Evolutionary conservation across 1,140 invertebrate genomes (phyloP).

Genomic region (Dryas iulia): DNA sequence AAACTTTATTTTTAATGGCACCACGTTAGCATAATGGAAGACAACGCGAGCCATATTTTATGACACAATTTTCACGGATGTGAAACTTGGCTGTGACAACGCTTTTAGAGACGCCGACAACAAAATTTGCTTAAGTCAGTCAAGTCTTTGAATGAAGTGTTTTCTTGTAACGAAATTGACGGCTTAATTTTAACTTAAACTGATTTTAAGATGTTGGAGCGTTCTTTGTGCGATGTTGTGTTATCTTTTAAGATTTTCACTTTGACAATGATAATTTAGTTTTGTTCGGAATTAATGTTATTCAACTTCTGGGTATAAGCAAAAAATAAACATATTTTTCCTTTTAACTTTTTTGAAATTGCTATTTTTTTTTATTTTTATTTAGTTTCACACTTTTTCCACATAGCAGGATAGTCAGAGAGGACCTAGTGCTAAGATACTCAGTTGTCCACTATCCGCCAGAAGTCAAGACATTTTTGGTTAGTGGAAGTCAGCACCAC

Average conservation of each 20-base stretch:
- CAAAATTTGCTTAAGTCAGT: constrained; percentile 48
- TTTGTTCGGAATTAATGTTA: constrained; percentile 7
- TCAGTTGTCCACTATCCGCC: too few species aligned
- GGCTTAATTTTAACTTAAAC: constrained; percentile 43
- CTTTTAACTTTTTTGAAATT: too few species aligned
- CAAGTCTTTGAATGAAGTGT: constrained; percentile 45
- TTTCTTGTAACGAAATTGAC: constrained; percentile 38
- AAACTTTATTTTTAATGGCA: constrained; percentile 78
- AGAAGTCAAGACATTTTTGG: too few species aligned
- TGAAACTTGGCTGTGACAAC: constrained; percentile 66
- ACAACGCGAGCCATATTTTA: constrained; percentile 71
- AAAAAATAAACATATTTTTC: too few species aligned
- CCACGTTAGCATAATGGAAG: constrained; percentile 70
- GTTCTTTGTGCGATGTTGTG: constrained; percentile 14
- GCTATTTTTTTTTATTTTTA: too few species aligned
- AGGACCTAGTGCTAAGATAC: too few species aligned
- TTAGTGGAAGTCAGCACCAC: too few species aligned
- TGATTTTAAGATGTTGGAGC: constrained; percentile 28
- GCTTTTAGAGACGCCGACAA: constrained; percentile 55
- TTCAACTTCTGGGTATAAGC: background rate
- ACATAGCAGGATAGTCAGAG: too few species aligned
- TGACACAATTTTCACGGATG: constrained; percentile 69
- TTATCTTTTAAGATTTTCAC: constrained; percentile 12
- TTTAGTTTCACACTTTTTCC: too few species aligned
- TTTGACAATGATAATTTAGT: constrained; percentile 13